A percentile compares a stretch with the other conserved stretches of the same genome.
These are phyloP conservation scores for Proctacanthus coquilletti DNA, from an alignment of 1,140 invertebrate genomes.

Conservation along the genomic window DNA sequence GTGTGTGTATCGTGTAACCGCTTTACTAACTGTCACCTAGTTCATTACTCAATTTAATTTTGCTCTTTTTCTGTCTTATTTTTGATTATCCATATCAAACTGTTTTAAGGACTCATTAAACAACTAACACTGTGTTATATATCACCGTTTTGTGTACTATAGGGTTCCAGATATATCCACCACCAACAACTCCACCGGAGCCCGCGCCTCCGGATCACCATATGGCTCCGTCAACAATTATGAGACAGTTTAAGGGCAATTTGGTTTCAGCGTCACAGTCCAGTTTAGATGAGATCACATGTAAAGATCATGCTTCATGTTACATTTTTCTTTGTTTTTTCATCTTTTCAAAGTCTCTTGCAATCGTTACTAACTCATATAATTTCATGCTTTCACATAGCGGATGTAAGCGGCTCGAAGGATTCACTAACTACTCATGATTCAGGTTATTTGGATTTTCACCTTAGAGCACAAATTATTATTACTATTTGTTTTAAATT, in stretches of 20 bases:
- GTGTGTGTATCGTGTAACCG: too few species aligned
- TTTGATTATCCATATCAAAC: too few species aligned
- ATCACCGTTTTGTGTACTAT: slow-evolving; percentile 20
- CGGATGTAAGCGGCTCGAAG: slow-evolving; percentile 60
- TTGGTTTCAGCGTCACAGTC: slow-evolving; percentile 43
- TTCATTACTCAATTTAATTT: too few species aligned
- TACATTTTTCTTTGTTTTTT: background rate
- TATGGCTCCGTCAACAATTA: slow-evolving; percentile 33
- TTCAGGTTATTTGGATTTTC: slow-evolving; percentile 50
- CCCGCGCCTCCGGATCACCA: slow-evolving; percentile 63
- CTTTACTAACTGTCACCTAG: too few species aligned
- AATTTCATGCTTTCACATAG: slow-evolving; percentile 34
- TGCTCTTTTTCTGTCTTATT: too few species aligned
- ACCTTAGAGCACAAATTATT: too few species aligned
- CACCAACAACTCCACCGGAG: slow-evolving; percentile 63
- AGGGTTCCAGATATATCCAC: slow-evolving; percentile 70
- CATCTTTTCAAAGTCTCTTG: background rate
- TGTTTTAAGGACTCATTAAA: too few species aligned
- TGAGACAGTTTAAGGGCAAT: slow-evolving; percentile 24
- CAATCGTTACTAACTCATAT: slow-evolving; percentile 9
- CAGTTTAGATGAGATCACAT: slow-evolving; percentile 47
- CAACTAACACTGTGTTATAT: too few species aligned
- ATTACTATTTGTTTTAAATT: too few species aligned
- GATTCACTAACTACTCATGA: slow-evolving; percentile 59
- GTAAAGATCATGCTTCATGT: slow-evolving; percentile 24